Percentiles rank a stretch among this genome's conserved stretches.
These are phyloP conservation scores for Camponotus fellah DNA, from an alignment of 2,888 invertebrate genomes.

Conservation along the genomic window DNA sequence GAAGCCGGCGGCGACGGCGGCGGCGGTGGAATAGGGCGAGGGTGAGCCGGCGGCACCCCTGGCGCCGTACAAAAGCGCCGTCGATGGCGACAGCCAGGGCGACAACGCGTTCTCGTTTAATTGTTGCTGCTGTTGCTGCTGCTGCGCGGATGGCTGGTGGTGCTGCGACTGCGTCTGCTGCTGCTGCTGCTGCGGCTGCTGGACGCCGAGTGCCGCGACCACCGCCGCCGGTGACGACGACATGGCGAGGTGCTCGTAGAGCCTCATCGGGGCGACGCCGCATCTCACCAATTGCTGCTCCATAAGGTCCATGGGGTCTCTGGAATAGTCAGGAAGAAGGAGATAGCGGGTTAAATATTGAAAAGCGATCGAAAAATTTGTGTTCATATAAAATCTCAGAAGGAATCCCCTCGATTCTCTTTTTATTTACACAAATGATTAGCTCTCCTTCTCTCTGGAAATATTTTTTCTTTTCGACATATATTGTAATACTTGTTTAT, in stretches of 20 bases:
- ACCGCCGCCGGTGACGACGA: conserved; percentile 77
- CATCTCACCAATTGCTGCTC: conserved; percentile 84
- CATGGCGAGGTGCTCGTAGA: conserved; percentile 84
- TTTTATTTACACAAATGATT: background rate
- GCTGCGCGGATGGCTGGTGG: conserved; percentile 73
- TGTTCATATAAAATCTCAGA: background rate
- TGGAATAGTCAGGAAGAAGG: conserved; percentile 69
- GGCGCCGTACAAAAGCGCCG: conserved; percentile 81
- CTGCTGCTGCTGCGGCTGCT: conserved; percentile 71
- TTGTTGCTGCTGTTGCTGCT: conserved; percentile 72
- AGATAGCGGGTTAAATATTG: background rate
- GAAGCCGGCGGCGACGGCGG: conserved; percentile 73
- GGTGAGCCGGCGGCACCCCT: conserved; percentile 70
- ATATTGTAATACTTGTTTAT: background rate
- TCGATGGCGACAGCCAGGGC: conserved; percentile 82
- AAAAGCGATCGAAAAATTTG: background rate
- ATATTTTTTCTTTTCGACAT: background rate
- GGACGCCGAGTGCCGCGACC: conserved; percentile 72
- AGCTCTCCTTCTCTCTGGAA: background rate
- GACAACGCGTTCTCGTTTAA: conserved; percentile 71
- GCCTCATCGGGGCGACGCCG: conserved; percentile 83
- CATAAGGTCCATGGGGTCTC: conserved; percentile 85
- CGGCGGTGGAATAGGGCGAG: conserved; percentile 80
- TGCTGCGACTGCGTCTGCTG: conserved; percentile 72
- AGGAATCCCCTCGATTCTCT: background rate